These are phyloP conservation scores for Felis chaus DNA, from an alignment of 2,113 vertebrate species.

Conservation along the genomic window DNA sequence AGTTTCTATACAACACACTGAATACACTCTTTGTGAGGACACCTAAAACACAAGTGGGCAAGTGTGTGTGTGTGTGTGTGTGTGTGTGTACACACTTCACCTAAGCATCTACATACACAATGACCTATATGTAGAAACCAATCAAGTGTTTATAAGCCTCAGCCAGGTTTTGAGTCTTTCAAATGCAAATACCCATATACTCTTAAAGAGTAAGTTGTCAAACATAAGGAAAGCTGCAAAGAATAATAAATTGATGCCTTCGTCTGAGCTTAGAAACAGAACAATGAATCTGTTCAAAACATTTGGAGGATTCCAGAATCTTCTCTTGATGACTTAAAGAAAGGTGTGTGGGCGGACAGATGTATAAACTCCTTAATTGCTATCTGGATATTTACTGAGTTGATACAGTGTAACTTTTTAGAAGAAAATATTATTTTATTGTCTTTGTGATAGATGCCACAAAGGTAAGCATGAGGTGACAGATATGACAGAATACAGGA, in stretches of 20 bases:
- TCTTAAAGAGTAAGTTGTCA: background rate
- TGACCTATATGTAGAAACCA: background rate
- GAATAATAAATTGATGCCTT: background rate
- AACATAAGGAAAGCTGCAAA: background rate
- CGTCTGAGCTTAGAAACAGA: constrained; percentile 27
- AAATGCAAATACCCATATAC: background rate
- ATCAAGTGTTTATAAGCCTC: background rate
- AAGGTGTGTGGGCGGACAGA: background rate
- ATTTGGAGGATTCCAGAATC: constrained; percentile 29
- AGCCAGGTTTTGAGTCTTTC: background rate
- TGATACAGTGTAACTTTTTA: background rate
- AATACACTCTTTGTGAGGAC: background rate
- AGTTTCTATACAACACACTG: background rate
- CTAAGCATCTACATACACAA: background rate
- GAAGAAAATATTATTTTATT: background rate
- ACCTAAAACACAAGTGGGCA: background rate
- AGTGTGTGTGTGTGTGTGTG: background rate
- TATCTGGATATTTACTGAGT: background rate
- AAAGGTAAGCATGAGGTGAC: background rate
- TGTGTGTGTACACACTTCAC: background rate
- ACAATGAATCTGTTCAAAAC: constrained; percentile 44
- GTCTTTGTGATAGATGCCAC: constrained; percentile 11
- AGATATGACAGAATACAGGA: background rate
- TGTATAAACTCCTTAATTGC: background rate
- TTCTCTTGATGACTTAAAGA: constrained; percentile 30